A percentile compares a stretch with the other conserved stretches of the same genome.
Evolutionary conservation across 2,113 vertebrate genomes (phyloP).

Genomic region (Rhodinocichla rosea): DNA sequence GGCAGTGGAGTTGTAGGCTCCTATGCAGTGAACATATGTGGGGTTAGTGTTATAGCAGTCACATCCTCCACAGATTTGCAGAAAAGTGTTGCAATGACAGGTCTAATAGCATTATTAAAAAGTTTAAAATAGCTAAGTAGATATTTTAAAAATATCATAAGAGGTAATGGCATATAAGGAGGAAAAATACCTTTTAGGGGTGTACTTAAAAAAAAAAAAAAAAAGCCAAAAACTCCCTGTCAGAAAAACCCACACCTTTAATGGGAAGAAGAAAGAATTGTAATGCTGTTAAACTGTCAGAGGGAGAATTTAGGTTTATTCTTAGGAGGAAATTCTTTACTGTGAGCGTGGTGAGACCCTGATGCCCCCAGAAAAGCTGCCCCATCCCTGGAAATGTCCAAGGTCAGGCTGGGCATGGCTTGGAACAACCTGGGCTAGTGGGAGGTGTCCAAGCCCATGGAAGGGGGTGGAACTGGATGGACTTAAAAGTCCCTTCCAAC

Average conservation of each 20-base stretch:
- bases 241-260: neutral
- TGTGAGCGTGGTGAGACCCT: neutral
- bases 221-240: neutral
- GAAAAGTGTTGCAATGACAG: neutral
- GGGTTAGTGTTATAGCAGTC: neutral
- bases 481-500: neutral
- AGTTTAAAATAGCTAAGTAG: neutral
- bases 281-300: neutral
- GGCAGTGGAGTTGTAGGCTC: neutral
- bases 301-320: neutral
- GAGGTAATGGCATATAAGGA: neutral
- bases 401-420: rapidly evolving
- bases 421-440: neutral
- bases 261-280: neutral
- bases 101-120: neutral
- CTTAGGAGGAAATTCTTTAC: neutral
- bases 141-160: neutral
- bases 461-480: rapidly evolving
- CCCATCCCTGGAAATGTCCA: neutral
- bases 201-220: neutral
- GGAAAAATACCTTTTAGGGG: neutral
- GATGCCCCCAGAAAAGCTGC: neutral
- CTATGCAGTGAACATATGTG: neutral
- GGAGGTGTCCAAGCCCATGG: neutral
- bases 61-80: neutral